phyloP scores from a whole-genome alignment of 2,888 invertebrate species.

The Cheiracanthium punctorium region DNA sequence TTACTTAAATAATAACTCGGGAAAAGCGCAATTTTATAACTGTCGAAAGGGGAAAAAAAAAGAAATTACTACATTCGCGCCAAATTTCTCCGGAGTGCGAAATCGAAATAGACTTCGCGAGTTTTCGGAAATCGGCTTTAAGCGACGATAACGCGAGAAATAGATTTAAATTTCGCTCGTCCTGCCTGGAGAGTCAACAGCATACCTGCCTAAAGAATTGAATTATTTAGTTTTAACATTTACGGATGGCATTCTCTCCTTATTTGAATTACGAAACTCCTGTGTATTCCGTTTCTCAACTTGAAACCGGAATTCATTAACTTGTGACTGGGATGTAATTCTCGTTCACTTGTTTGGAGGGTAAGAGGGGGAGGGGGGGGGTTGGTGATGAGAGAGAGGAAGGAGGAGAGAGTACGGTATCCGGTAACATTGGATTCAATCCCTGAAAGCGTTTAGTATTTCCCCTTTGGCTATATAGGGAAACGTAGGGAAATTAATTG shows the following conservation, averaged over 20 bases:
- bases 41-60: no score
- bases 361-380: not conserved
- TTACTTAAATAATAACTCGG: no score
- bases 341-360: slow-evolving; percentile 2
- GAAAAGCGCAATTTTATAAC: no score
- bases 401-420: not conserved
- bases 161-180: no score
- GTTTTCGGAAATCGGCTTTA: no score
- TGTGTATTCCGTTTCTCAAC: not conserved
- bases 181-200: no score
- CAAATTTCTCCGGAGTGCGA: no score
- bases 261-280: slow-evolving; percentile 14
- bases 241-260: not conserved
- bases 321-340: slow-evolving; percentile 14
- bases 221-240: not conserved
- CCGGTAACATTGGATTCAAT: slow-evolving; percentile 15
- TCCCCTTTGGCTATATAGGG: not conserved
- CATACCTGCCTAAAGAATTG: not conserved
- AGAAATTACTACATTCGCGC: no score
- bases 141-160: no score
- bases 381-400: not conserved
- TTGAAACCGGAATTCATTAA: slow-evolving; percentile 10
- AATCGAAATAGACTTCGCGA: no score
- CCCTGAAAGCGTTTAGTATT: slow-evolving; percentile 13
- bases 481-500: slow-evolving; percentile 1